Evolutionary conservation across 2,797 vertebrate genomes (phyloP).

Genomic region (Carapus acus): DNA sequence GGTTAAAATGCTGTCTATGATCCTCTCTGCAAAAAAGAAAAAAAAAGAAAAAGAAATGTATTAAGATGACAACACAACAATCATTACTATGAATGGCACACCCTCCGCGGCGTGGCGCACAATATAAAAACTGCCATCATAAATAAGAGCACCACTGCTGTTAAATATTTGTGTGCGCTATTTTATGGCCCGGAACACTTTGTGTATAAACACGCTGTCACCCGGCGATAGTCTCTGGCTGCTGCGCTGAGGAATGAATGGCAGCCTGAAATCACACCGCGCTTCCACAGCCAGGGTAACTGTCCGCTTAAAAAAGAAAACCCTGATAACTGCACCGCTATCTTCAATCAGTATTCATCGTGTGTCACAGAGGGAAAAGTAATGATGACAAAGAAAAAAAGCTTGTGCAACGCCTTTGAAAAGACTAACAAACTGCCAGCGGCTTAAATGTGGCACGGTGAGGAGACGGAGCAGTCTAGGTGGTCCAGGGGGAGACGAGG

Average conservation of each 20-base stretch:
- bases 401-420: slow-evolving; percentile 8
- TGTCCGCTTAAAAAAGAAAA: slow-evolving; percentile 9
- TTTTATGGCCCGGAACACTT: slow-evolving; percentile 5
- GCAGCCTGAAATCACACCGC: neutral
- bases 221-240: neutral
- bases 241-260: slow-evolving; percentile 19
- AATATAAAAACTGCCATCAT: slow-evolving; percentile 4
- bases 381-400: slow-evolving; percentile 16
- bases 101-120: neutral
- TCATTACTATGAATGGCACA: slow-evolving; percentile 7
- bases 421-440: slow-evolving; percentile 38
- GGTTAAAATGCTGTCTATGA: slow-evolving; percentile 69
- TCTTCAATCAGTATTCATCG: neutral
- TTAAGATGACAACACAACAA: neutral
- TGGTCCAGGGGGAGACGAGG: slow-evolving; percentile 49
- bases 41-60: slow-evolving; percentile 9
- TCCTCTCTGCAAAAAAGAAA: slow-evolving; percentile 56
- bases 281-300: neutral
- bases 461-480: slow-evolving; percentile 40
- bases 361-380: neutral
- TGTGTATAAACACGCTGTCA: slow-evolving; percentile 6
- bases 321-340: neutral
- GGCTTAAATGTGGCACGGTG: slow-evolving; percentile 12
- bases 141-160: neutral
- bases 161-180: slow-evolving; percentile 5